phyloP scores from a whole-genome alignment of 30 jellyfish, hydroid and myxozoan genomes.

The Haliclystus octoradiatus region DNA sequence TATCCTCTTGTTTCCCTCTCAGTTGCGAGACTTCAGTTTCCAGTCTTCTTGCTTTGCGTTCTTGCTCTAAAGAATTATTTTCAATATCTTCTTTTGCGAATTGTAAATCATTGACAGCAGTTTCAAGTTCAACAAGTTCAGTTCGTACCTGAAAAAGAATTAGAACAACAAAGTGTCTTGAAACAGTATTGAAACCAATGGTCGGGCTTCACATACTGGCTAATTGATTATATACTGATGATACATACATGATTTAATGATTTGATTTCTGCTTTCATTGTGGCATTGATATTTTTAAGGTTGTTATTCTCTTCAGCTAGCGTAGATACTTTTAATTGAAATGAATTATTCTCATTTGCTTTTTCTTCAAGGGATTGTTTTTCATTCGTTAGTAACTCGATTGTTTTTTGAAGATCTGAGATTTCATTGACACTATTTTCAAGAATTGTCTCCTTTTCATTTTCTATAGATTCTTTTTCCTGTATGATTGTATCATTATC shows the following conservation, averaged over 20 bases:
- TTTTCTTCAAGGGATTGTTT: conserved; percentile 27
- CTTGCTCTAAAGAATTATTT: conserved; percentile 45
- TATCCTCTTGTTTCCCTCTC: conserved; percentile 48
- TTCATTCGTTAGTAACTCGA: conserved; percentile 44
- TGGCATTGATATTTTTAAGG: too few species aligned
- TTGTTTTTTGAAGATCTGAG: conserved; percentile 72
- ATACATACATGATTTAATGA: too few species aligned
- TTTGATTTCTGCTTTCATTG: too few species aligned
- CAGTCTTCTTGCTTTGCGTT: conserved; percentile 16
- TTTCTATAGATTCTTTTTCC: conserved; percentile 27
- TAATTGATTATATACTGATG: neutral
- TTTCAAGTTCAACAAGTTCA: conserved; percentile 24
- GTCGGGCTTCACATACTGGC: neutral
- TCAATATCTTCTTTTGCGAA: conserved; percentile 32
- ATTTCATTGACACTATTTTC: conserved; percentile 94
- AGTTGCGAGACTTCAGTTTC: conserved; percentile 46
- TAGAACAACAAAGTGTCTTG: neutral
- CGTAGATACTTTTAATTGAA: conserved; percentile 42
- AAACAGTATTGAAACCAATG: neutral
- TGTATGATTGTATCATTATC: conserved; percentile 24
- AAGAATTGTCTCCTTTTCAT: conserved; percentile 69
- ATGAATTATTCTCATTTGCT: conserved; percentile 13
- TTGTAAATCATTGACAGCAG: conserved; percentile 32
- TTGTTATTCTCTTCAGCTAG: conserved; percentile 29
- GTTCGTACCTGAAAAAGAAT: conserved; percentile 20